These are phyloP conservation scores for silkworm (Bombyx mori) DNA, from an alignment of 1,140 invertebrate species.

Conservation along the genomic window ASM3026992v2 NC_085114.1:4651501-4652000, in stretches of 20 bases:
- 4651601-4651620: constrained; percentile 70
- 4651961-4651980: no score
- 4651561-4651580: constrained; percentile 72
- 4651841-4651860: no score
- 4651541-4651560: constrained; percentile 72
- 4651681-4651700: constrained; percentile 72
- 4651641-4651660: constrained; percentile 68
- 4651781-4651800: no score
- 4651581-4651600: constrained; percentile 72
- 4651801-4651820: no score
- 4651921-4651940: no score
- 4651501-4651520: constrained; percentile 68
- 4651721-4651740: constrained; percentile 51
- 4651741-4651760: constrained; percentile 50
- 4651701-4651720: constrained; percentile 70
- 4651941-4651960: no score
- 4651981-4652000: no score
- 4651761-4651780: no score
- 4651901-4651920: no score
- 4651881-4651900: no score
- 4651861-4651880: no score
- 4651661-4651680: constrained; percentile 72
- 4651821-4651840: no score
- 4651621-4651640: constrained; percentile 69
- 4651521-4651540: constrained; percentile 71